A percentile compares a stretch with the other conserved stretches of the same genome.
phyloP scores from a whole-genome alignment of 2,113 vertebrate genomes.

The Brachypodius melanocephalos region DNA sequence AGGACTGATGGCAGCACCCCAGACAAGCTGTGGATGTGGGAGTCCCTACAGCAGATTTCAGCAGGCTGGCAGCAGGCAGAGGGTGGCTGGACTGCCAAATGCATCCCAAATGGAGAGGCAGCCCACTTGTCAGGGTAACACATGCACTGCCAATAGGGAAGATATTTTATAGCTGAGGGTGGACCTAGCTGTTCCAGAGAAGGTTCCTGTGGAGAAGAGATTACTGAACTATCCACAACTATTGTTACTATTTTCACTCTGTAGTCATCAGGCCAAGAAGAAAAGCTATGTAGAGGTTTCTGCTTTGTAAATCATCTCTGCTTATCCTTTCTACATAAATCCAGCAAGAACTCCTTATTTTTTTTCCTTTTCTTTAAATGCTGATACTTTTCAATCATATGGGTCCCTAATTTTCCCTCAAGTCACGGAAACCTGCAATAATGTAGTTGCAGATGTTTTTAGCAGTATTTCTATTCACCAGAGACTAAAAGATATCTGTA shows the following conservation, averaged over 20 bases:
- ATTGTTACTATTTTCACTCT: neutral
- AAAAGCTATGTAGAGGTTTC: neutral
- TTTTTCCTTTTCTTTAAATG: neutral
- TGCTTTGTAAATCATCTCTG: neutral
- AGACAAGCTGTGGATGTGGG: neutral
- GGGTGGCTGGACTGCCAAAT: neutral
- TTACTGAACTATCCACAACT: neutral
- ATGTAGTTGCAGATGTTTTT: neutral
- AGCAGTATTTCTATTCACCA: neutral
- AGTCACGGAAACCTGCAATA: neutral
- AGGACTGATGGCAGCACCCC: fast-evolving
- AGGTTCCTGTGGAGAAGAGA: neutral
- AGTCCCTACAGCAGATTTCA: neutral
- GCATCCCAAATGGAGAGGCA: neutral
- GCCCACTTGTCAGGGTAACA: neutral
- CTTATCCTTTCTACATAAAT: neutral
- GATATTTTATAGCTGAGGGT: neutral
- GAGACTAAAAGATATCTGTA: neutral
- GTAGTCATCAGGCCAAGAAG: neutral
- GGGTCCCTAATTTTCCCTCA: neutral
- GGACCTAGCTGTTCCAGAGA: neutral
- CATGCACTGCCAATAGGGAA: neutral
- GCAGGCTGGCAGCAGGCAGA: neutral
- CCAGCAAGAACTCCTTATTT: no score
- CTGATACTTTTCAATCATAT: neutral